Conservation (phyloP, 2,113 vertebrate species). For the Rhabdornis inornatus region DNA sequence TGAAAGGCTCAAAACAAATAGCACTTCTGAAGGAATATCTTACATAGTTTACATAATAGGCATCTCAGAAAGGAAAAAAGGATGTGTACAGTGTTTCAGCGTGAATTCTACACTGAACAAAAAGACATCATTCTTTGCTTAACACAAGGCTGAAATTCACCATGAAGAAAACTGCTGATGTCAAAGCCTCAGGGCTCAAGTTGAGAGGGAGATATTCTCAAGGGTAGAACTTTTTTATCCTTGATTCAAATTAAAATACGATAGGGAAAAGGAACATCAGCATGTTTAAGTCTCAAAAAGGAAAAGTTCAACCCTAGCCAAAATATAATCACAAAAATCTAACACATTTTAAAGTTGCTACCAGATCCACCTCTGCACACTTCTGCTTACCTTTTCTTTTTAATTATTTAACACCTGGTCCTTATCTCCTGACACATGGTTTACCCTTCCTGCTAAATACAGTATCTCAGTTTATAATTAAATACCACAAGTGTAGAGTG, state of each 20-base stretch:
- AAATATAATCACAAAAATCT: background rate
- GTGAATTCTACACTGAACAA: background rate
- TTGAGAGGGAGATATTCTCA: background rate
- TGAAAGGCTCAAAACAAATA: conserved; percentile 36
- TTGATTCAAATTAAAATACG: background rate
- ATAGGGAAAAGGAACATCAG: background rate
- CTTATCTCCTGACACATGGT: background rate
- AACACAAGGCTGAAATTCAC: conserved; percentile 61
- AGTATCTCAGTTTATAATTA: background rate
- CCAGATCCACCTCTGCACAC: background rate
- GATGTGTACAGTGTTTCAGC: conserved; percentile 7
- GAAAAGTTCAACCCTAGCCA: background rate
- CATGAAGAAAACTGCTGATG: conserved; percentile 1
- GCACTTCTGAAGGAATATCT: conserved; percentile 34
- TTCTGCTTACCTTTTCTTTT: background rate
- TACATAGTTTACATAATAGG: conserved; percentile 38
- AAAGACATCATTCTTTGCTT: conserved; percentile 45
- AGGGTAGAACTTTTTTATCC: background rate
- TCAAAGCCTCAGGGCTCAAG: background rate
- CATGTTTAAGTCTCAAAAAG: background rate
- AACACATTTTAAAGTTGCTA: background rate
- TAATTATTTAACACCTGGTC: background rate
- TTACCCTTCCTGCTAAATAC: background rate
- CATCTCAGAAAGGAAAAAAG: conserved; percentile 5
- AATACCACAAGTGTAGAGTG: background rate